A percentile compares a stretch with the other conserved stretches of the same genome.
Conservation (phyloP, 53 echinoderm and acorn worm genomes). For the Antedon mediterranea region DNA sequence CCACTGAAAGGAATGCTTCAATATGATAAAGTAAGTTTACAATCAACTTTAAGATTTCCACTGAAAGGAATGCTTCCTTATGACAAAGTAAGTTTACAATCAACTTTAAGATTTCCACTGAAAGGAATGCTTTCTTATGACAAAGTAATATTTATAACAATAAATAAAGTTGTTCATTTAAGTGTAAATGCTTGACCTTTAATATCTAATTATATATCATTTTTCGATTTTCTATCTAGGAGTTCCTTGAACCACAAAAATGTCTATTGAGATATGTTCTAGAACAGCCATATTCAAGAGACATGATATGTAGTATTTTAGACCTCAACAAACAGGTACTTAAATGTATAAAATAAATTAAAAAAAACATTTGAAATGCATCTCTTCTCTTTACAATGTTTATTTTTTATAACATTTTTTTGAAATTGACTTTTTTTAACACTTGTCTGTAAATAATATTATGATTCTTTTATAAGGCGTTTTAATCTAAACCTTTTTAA, state of each 20-base stretch:
- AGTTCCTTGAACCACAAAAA: conserved; percentile 51
- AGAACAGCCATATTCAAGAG: conserved; percentile 80
- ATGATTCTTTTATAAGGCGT: too few species aligned
- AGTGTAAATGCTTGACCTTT: too few species aligned
- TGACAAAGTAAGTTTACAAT: too few species aligned
- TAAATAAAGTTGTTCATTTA: too few species aligned
- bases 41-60: too few species aligned
- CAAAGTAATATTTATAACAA: conserved; percentile 60
- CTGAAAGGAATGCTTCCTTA: too few species aligned
- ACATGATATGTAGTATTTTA: conserved; percentile 76
- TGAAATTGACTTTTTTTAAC: too few species aligned
- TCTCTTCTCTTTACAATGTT: too few species aligned
- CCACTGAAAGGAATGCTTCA: conserved; percentile 81
- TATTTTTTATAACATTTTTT: background rate
- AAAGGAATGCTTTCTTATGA: conserved; percentile 94
- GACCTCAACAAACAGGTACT: conserved; percentile 70
- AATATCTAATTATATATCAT: too few species aligned
- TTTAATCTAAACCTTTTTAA: background rate
- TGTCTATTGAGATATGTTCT: conserved; percentile 61
- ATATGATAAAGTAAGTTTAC: conserved; percentile 90
- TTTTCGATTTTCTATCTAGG: conserved; percentile 18
- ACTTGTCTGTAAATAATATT: too few species aligned
- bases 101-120: conserved; percentile 55
- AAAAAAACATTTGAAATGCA: too few species aligned
- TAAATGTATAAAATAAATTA: too few species aligned